These are phyloP conservation scores for Catharus fuscescens DNA, from an alignment of 2,113 vertebrate species.

Conservation along the genomic window DNA sequence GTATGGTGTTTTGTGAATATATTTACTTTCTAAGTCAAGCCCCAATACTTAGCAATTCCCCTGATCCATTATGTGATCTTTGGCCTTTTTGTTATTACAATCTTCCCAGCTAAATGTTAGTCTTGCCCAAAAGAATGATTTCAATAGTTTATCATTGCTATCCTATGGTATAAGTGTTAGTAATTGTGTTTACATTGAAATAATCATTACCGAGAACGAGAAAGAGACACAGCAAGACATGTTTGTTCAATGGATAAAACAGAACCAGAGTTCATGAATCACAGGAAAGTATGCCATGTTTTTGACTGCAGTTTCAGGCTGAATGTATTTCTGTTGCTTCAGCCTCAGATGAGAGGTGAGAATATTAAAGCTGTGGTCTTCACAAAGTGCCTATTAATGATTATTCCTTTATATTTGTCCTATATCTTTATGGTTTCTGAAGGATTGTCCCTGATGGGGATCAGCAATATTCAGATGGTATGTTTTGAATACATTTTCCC, in stretches of 20 bases:
- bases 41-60: constrained; percentile 67
- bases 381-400: constrained; percentile 56
- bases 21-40: constrained; percentile 61
- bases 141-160: constrained; percentile 43
- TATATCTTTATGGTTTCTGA: constrained; percentile 51
- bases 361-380: constrained; percentile 74
- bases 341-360: constrained; percentile 37
- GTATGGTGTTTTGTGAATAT: neutral
- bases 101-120: constrained; percentile 54
- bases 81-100: constrained; percentile 75
- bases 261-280: constrained; percentile 53
- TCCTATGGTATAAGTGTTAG: constrained; percentile 15
- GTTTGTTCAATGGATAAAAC: constrained; percentile 23
- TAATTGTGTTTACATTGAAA: constrained; percentile 44
- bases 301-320: constrained; percentile 54
- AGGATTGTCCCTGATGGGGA: constrained; percentile 58
- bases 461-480: constrained; percentile 57
- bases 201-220: neutral
- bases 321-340: constrained; percentile 22
- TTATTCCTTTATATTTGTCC: constrained; percentile 20
- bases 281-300: constrained; percentile 29
- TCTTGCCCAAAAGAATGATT: constrained; percentile 45
- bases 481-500: constrained; percentile 57
- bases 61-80: constrained; percentile 78
- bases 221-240: constrained; percentile 18